Evolutionary conservation across 1,140 invertebrate genomes (phyloP).

Genomic region (Ips nitidus): DNA sequence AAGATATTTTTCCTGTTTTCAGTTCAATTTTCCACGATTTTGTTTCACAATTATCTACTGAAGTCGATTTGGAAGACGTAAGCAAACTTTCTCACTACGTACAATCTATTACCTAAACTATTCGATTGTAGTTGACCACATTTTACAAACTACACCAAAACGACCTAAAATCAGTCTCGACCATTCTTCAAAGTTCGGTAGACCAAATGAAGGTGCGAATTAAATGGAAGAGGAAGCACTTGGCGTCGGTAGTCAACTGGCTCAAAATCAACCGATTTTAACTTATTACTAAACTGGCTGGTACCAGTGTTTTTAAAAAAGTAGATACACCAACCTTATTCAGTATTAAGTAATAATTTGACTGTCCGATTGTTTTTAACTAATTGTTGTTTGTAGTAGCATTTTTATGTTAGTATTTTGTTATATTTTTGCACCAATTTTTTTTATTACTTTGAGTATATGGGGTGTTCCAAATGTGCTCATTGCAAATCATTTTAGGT

Average conservation of each 20-base stretch:
- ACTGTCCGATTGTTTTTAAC: no score
- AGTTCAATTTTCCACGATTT: constrained; percentile 48
- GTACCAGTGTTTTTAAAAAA: no score
- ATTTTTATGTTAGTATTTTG: no score
- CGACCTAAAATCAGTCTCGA: constrained; percentile 41
- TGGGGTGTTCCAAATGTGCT: no score
- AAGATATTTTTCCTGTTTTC: constrained; percentile 44
- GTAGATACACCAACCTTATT: no score
- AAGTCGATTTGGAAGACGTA: constrained; percentile 49
- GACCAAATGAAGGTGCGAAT: constrained; percentile 46
- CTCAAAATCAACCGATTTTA: constrained; percentile 39
- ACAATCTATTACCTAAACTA: constrained; percentile 2
- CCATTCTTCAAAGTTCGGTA: constrained; percentile 44
- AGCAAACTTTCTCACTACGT: constrained; percentile 12
- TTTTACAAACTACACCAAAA: constrained; percentile 46
- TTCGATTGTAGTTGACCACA: constrained; percentile 39
- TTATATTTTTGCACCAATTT: no score
- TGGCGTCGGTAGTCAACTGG: constrained; percentile 44
- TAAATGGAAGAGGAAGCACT: constrained; percentile 44
- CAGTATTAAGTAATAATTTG: no score
- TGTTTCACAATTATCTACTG: constrained; percentile 44
- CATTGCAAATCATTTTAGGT: no score
- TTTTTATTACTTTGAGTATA: no score
- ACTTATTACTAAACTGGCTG: background rate
- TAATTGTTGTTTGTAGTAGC: no score